Conservation (phyloP, 2,113 vertebrate genomes). For the Dinomys branickii region DNA sequence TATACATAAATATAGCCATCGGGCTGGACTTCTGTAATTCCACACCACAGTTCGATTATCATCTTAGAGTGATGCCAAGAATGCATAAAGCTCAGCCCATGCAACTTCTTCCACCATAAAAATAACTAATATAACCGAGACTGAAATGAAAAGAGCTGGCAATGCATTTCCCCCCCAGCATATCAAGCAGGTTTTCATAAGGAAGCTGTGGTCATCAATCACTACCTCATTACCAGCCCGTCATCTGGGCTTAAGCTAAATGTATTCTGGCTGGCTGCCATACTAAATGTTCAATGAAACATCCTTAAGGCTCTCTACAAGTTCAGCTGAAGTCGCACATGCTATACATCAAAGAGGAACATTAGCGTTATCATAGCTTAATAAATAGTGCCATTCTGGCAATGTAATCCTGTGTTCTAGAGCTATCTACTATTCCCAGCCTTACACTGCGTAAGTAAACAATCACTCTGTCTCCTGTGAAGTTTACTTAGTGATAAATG, state of each 20-base stretch:
- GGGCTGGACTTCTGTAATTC: conserved; percentile 73
- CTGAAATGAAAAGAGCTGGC: conserved; percentile 87
- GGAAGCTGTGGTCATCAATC: conserved; percentile 92
- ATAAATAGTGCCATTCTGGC: conserved; percentile 90
- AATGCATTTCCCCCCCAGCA: conserved; percentile 88
- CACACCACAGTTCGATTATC: conserved; percentile 72
- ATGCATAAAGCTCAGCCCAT: conserved; percentile 78
- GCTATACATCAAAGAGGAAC: conserved; percentile 90
- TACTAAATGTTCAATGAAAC: conserved; percentile 92
- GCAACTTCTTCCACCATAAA: conserved; percentile 80
- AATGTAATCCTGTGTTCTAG: conserved; percentile 87
- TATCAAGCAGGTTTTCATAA: conserved; percentile 91
- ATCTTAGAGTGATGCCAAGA: conserved; percentile 79
- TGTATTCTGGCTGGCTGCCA: conserved; percentile 93
- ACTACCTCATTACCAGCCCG: conserved; percentile 92
- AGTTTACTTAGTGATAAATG: conserved; percentile 91
- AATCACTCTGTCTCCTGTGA: conserved; percentile 88
- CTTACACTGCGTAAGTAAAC: conserved; percentile 91
- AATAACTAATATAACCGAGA: conserved; percentile 86
- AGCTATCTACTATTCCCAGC: conserved; percentile 87
- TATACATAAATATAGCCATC: conserved; percentile 78
- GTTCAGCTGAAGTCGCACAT: conserved; percentile 90
- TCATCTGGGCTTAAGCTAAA: conserved; percentile 92
- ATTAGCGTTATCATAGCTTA: conserved; percentile 90
- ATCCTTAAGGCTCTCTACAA: conserved; percentile 92